Evolutionary conservation across 1,140 invertebrate genomes (phyloP), one percentile per base, ranked within the genome.

Genomic region (Araneus ventricosus): DNA sequence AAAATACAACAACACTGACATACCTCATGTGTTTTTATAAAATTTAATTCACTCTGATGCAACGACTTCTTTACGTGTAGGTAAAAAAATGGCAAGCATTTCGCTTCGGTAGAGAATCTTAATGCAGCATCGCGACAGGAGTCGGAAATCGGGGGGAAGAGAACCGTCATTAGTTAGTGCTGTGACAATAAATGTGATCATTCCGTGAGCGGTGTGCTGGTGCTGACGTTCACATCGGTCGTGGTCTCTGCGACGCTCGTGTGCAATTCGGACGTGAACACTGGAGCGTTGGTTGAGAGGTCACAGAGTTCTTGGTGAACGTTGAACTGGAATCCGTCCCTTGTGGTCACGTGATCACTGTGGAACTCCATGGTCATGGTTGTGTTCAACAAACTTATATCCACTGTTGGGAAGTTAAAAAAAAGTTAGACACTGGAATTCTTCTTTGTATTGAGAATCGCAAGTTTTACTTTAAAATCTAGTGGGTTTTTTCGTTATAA

Each of bases 271-370:
- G 85, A 39, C 17, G 91, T 93, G 10, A 30, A 67, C 27, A 27
- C 67, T 24, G 91, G 88, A n/a, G 75, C n/a, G 14, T 24, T 30
- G 27, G 84, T 85, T 14, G 91, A 75, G 7, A 52, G 1, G n/a
- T 93, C 92, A n/a, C 94, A 94, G 57, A 82, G 57, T 52, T 92
- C 93, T 85, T 94, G 94, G 59, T 94, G 94, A 4, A 94, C 93
- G 57, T 88, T 79, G 61, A 94, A 92, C n/a, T 92, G 88, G 85
- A 94, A 94, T n/a, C 94, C 94, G 8, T 93, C 93, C 5, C 93
- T 79, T 2, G 94, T 94, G 2, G 94, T 94, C 7, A 92, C 90
- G 75, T 94, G 88, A 41, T 94, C 93, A 22, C 84, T 93, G 20
- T 94, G 94, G 85, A 94, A 94, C 24, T 92, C 88, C 22, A 94